A percentile compares a stretch with the other conserved stretches of the same genome.
Evolutionary conservation across 2,113 vertebrate genomes (phyloP).

Genomic region (Etia nguti): DNA sequence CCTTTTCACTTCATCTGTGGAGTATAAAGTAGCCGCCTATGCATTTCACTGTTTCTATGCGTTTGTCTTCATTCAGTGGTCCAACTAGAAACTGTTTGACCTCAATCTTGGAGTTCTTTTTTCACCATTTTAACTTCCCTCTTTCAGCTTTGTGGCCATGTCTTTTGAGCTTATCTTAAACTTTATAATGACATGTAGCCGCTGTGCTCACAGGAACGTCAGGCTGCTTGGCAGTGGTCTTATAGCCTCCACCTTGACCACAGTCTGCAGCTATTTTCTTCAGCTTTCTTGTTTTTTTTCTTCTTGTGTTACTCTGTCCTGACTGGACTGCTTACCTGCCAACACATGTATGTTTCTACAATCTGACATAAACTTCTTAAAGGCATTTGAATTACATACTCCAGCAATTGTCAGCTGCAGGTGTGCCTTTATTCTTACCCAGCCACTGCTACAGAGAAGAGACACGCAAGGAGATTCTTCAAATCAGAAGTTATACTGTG

Average conservation of each 20-base stretch:
- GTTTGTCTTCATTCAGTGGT: neutral
- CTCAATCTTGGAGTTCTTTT: neutral
- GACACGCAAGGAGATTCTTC: neutral
- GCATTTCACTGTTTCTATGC: rapidly evolving
- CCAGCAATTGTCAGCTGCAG: neutral
- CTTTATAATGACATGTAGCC: neutral
- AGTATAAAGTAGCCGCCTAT: rapidly evolving
- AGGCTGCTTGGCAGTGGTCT: neutral
- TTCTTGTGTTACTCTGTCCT: rapidly evolving
- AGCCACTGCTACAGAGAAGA: neutral
- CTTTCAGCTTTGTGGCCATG: neutral
- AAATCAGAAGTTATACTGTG: neutral
- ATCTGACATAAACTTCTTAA: neutral
- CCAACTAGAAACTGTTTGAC: neutral
- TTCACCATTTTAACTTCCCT: rapidly evolving
- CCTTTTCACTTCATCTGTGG: neutral
- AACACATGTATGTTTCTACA: neutral
- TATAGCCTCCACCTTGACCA: rapidly evolving
- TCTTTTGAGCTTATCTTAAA: neutral
- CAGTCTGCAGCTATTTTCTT: neutral
- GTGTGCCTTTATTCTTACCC: neutral
- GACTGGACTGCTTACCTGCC: neutral
- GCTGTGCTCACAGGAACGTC: neutral
- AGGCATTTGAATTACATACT: rapidly evolving
- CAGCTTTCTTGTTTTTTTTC: neutral